A percentile compares a stretch with the other conserved stretches of the same genome.
phyloP scores from a whole-genome alignment of 2,113 vertebrate species.

The Entelurus aequoreus region DNA sequence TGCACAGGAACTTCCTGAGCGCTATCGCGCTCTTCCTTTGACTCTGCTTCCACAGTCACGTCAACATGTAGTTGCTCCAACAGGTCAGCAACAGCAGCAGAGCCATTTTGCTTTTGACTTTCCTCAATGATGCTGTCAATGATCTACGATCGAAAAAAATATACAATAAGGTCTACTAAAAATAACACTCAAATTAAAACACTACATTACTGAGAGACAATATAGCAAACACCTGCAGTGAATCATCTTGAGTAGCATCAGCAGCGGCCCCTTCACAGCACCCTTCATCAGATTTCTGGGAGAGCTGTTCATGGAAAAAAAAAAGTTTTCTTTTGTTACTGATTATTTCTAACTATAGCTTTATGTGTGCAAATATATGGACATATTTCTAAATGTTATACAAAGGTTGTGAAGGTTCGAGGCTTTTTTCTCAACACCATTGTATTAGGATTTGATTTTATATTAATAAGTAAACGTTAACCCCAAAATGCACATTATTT shows the following conservation, averaged over 20 bases:
- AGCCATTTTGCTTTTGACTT: conserved; percentile 79
- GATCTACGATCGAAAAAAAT: conserved; percentile 74
- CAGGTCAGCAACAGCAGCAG: conserved; percentile 67
- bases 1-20: conserved; percentile 52
- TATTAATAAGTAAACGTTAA: too few species aligned
- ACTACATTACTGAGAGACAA: neutral
- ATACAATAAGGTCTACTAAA: neutral
- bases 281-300: conserved; percentile 44
- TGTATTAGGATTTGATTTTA: too few species aligned
- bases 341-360: too few species aligned
- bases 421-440: too few species aligned
- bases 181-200: neutral
- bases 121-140: conserved; percentile 97
- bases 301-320: conserved; percentile 20
- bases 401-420: too few species aligned
- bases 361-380: too few species aligned
- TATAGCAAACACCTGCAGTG: conserved; percentile 60
- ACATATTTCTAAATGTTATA: too few species aligned
- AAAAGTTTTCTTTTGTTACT: neutral
- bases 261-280: conserved; percentile 20
- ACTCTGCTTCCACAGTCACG: conserved; percentile 21
- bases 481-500: too few species aligned
- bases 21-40: conserved; percentile 22
- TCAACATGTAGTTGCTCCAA: conserved; percentile 54
- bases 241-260: conserved; percentile 65